A percentile compares a stretch with the other conserved stretches of the same genome.
These are phyloP conservation scores for Trematomus loennbergii DNA, from an alignment of 2,113 vertebrate species.

Conservation along the genomic window DNA sequence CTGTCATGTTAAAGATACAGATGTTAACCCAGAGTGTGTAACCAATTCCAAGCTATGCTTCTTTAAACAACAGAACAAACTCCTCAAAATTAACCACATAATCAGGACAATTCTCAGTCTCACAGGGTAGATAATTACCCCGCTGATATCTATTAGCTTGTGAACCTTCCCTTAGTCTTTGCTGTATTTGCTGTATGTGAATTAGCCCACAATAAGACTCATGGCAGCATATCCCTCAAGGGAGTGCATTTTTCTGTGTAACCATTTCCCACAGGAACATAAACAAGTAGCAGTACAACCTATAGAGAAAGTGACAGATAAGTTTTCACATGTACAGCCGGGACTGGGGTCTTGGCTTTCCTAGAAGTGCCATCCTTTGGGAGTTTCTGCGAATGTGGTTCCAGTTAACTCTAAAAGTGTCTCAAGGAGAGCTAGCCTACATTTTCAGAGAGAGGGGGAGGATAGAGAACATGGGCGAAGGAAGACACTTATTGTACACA, in stretches of 20 bases:
- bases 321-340: conserved; percentile 22
- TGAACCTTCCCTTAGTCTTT: conserved; percentile 8
- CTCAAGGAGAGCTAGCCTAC: conserved; percentile 57
- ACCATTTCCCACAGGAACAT: conserved; percentile 12
- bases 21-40: not conserved
- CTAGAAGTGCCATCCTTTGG: conserved; percentile 36
- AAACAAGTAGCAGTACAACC: not conserved
- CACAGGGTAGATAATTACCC: conserved; percentile 3
- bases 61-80: not conserved
- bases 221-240: not conserved
- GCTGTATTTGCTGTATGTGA: conserved; percentile 1
- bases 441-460: conserved; percentile 19
- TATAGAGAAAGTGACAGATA: conserved; percentile 24
- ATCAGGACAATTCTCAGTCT: not conserved
- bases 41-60: not conserved
- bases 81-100: not conserved
- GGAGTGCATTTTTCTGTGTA: conserved; percentile 16
- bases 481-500: not conserved
- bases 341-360: conserved; percentile 35
- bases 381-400: conserved; percentile 51
- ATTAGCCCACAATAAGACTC: not conserved
- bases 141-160: conserved; percentile 33
- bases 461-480: conserved; percentile 1
- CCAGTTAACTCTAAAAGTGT: conserved; percentile 47
- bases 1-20: no score